phyloP scores from a whole-genome alignment of 2,888 invertebrate species.

The Euproctis similis region DNA sequence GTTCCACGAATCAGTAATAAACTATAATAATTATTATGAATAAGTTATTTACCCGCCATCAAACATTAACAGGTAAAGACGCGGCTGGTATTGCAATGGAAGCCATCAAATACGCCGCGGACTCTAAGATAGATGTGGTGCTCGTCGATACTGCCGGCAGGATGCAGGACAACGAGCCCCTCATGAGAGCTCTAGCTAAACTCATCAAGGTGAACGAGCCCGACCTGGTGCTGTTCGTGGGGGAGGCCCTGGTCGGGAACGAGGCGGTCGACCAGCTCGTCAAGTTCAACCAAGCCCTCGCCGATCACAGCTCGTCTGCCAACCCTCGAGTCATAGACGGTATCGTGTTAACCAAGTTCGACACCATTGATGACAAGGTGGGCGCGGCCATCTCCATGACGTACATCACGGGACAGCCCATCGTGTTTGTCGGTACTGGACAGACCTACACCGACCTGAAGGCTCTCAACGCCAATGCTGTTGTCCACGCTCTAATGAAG shows the following conservation, averaged over 20 bases:
- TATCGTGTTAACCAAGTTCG: constrained; percentile 99
- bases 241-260: constrained; percentile 99
- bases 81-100: constrained; percentile 99
- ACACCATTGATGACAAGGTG: constrained; percentile 99
- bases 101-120: constrained; percentile 92
- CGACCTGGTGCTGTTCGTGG: constrained; percentile 98
- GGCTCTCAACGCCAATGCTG: constrained; percentile 96
- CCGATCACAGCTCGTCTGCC: constrained; percentile 87
- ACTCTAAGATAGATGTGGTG: constrained; percentile 90
- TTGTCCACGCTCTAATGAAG: constrained; percentile 97
- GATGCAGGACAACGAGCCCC: constrained; percentile 99
- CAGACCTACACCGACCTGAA: constrained; percentile 99
- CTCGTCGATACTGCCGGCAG: constrained; percentile 99
- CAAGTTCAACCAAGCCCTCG: constrained; percentile 98
- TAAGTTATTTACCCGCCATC: too few species aligned
- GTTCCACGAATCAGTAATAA: too few species aligned
- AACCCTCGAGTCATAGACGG: constrained; percentile 97
- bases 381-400: constrained; percentile 99
- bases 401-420: constrained; percentile 99
- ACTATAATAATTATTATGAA: too few species aligned
- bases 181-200: constrained; percentile 98
- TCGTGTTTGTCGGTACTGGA: constrained; percentile 98
- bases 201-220: constrained; percentile 97
- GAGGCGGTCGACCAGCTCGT: constrained; percentile 99
- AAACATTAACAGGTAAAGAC: constrained; percentile 84